phyloP scores from a whole-genome alignment of 2,113 vertebrate species.

The Setophaga kirtlandii region DNA sequence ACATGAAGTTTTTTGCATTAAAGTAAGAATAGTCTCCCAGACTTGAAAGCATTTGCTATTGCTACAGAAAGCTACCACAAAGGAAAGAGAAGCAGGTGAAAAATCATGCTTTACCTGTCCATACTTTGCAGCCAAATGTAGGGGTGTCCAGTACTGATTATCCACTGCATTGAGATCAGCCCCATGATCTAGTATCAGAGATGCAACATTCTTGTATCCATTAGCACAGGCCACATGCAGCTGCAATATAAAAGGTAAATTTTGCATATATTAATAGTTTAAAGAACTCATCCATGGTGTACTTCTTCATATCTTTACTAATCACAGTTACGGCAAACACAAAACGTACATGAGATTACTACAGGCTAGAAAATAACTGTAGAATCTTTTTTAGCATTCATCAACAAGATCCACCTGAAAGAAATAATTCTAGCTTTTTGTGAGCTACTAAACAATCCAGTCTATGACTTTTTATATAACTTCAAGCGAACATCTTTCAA shows the following conservation, averaged over 20 bases:
- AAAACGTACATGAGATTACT: not conserved
- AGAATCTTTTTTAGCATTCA: not conserved
- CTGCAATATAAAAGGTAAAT: constrained; percentile 61
- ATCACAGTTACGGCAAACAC: not conserved
- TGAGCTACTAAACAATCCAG: not conserved
- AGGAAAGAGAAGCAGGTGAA: not conserved
- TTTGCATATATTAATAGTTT: not conserved
- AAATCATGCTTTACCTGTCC: constrained; percentile 83
- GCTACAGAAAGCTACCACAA: not conserved
- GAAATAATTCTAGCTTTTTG: not conserved
- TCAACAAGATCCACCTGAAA: not conserved
- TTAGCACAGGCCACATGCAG: constrained; percentile 90
- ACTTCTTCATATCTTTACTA: not conserved
- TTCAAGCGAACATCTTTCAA: not conserved
- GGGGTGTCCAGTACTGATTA: constrained; percentile 87
- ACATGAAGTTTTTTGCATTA: not conserved
- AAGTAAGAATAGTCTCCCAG: not conserved
- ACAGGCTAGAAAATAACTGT: not conserved
- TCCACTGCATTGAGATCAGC: constrained; percentile 83
- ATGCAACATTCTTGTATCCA: constrained; percentile 87
- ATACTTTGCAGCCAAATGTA: constrained; percentile 93
- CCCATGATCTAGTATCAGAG: constrained; percentile 81
- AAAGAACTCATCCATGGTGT: fast-evolving
- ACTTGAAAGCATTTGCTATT: not conserved
- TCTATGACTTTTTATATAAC: not conserved